Conservation (phyloP, 2,113 vertebrate genomes). For the Octodon degus region DNA sequence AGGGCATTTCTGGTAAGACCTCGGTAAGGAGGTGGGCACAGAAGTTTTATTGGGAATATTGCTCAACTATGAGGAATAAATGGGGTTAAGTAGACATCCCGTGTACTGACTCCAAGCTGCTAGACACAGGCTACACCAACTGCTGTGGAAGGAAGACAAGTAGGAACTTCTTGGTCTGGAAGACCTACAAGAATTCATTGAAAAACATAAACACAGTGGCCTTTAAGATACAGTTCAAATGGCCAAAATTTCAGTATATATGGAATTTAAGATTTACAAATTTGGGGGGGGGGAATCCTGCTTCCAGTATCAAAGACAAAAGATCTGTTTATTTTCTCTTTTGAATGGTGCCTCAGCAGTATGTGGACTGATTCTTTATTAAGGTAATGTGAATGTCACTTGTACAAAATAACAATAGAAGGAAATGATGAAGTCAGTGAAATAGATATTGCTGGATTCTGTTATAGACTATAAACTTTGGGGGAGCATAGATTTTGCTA, state of each 20-base stretch:
- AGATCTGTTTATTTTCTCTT: not conserved
- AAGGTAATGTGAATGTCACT: not conserved
- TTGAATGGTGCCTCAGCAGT: not conserved
- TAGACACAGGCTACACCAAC: not conserved
- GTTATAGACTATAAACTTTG: not conserved
- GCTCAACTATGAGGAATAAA: not conserved
- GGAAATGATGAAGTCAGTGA: not conserved
- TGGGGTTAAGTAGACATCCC: not conserved
- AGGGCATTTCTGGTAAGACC: not conserved
- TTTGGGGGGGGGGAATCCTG: not conserved
- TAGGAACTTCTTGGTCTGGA: not conserved
- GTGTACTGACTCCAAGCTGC: not conserved
- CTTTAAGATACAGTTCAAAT: not conserved
- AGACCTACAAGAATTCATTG: not conserved
- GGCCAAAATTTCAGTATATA: not conserved
- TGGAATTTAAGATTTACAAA: not conserved
- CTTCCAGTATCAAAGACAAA: not conserved
- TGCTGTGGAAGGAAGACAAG: not conserved
- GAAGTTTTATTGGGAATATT: not conserved
- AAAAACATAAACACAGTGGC: not conserved
- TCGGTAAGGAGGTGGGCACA: accelerated
- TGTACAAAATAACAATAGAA: not conserved
- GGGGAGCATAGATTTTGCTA: not conserved
- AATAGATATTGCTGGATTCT: not conserved
- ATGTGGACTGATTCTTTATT: not conserved